Base-by-base conservation (phyloP, 2,113 vertebrate genomes). In the Morone saxatilis region DNA sequence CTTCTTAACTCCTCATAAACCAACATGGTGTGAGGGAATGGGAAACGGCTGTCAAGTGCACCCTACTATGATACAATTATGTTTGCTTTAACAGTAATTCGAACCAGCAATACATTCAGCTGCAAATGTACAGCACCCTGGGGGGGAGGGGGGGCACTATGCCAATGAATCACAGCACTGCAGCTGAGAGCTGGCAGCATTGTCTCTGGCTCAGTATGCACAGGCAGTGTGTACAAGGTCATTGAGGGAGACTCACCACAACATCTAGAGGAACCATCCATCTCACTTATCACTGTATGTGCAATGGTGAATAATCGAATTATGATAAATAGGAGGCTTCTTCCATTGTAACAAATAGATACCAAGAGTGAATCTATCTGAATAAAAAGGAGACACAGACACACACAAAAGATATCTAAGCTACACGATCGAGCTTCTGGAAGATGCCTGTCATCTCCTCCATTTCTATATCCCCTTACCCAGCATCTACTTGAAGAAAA, bases 271-370 rank as follows among this genome's bases (percentile, higher is more conserved):
- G 71, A 85, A 70, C 67, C 89, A 94, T 94, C 89, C 89, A 90
- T 95, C 94, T 94, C 92, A 93, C 91, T 94, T 93, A 94, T 95
- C 93, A 90, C 84, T 84, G 81, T 51, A 88, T 78, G 89, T 91
- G 91, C 84, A 90, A 87, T 67, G 66, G 86, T 81, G 83, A 86
- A 91, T 93, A 94, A 93, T 93, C 86, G 87, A 84, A 92, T 92
- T 89, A 89, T 89, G 91, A 94, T 92, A 87, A 93, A 94, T 92
- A 76, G 88, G 50, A 48, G 83, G 60, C 72, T 53, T 82, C 78
- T 83, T 65, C 68, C 56, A 60, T 72, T 83, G 81, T 65, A 90
- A 87, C 78, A 91, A 92, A 93, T 53, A 86, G 81, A 89, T 82
- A 85, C 76, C 45, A 57, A 45, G 0, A 91, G 87, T 91, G 74